phyloP scores from a whole-genome alignment of 2,888 invertebrate genomes.

The Ophonus ardosiacus region DNA sequence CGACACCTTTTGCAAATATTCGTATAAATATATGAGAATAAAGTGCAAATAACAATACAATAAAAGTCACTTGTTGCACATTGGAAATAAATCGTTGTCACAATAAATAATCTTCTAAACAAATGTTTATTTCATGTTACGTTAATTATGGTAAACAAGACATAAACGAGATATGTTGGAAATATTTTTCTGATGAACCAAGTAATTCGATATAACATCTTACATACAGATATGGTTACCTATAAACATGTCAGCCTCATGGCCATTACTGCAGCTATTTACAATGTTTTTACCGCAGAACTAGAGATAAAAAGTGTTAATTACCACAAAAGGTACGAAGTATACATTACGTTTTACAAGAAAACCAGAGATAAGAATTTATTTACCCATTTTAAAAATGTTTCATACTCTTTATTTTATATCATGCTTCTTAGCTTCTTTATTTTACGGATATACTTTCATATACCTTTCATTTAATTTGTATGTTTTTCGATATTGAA shows the following conservation, averaged over 20 bases:
- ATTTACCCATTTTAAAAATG: no score
- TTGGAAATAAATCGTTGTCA: not conserved
- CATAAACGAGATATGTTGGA: not conserved
- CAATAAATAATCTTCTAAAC: not conserved
- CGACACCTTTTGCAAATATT: no score
- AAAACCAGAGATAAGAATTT: no score
- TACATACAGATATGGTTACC: conserved; percentile 8
- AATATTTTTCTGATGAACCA: conserved; percentile 7
- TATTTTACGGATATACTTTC: no score
- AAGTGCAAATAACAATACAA: not conserved
- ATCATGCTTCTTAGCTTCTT: no score
- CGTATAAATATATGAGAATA: not conserved
- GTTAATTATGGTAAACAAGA: not conserved
- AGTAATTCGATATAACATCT: conserved; percentile 39
- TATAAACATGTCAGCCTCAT: conserved; percentile 38
- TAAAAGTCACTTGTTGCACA: not conserved
- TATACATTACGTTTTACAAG: not conserved
- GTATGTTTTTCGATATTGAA: no score
- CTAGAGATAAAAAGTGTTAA: conserved; percentile 7
- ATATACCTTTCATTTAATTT: not conserved
- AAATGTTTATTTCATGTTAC: not conserved
- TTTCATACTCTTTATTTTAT: no score
- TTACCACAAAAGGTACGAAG: conserved; percentile 1
- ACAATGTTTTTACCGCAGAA: conserved; percentile 9
- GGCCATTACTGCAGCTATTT: conserved; percentile 18